Conservation (phyloP, 2,888 invertebrate species). For the Hipparchia semele region DNA sequence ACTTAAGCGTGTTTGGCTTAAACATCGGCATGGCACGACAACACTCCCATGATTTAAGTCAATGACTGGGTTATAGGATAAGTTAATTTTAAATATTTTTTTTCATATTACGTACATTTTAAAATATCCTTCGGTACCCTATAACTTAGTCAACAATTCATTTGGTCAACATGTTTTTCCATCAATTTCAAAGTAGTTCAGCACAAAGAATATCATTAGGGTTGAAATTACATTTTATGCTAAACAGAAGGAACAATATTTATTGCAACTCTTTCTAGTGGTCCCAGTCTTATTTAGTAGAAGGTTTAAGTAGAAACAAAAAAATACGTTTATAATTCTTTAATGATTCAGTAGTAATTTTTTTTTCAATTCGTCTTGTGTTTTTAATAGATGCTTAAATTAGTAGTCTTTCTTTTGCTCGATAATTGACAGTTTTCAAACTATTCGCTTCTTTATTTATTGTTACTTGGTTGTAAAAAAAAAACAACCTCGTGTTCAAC, state of each 20-base stretch:
- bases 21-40: constrained; percentile 78
- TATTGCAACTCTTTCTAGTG: not conserved
- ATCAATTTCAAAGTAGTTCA: constrained; percentile 35
- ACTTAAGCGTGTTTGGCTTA: constrained; percentile 77
- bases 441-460: not conserved
- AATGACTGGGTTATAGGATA: constrained; percentile 58
- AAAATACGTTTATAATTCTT: constrained; percentile 29
- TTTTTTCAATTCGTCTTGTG: constrained; percentile 49
- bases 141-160: constrained; percentile 36
- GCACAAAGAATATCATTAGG: constrained; percentile 31
- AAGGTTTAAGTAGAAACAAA: constrained; percentile 9
- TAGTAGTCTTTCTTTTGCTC: constrained; percentile 57
- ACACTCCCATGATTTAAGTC: constrained; percentile 65
- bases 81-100: constrained; percentile 21
- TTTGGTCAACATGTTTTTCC: constrained; percentile 30
- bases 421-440: constrained; percentile 63
- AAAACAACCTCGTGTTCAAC: not conserved
- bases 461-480: not conserved
- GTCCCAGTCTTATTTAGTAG: constrained; percentile 22
- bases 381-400: constrained; percentile 73
- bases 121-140: constrained; percentile 29
- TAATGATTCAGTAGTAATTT: constrained; percentile 13
- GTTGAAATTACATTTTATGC: constrained; percentile 32
- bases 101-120: not conserved
- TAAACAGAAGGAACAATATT: not conserved